These are phyloP conservation scores for Eubucco bourcierii DNA, from an alignment of 2,113 vertebrate genomes.

Conservation along the genomic window DNA sequence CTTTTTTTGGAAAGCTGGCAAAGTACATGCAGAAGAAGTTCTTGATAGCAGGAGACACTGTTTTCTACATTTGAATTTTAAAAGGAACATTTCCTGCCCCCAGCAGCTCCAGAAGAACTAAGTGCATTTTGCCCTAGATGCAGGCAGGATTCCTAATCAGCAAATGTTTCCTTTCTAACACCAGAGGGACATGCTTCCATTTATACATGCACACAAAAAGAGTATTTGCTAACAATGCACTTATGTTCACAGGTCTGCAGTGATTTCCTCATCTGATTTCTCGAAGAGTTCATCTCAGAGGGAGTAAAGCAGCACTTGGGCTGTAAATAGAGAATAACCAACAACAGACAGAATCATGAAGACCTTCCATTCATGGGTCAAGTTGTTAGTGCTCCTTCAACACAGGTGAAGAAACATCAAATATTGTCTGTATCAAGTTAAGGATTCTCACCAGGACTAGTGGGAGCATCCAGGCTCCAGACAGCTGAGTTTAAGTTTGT, in stretches of 20 bases:
- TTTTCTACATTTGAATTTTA: not conserved
- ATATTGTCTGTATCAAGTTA: not conserved
- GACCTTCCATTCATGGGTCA: not conserved
- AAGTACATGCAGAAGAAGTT: not conserved
- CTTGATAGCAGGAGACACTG: not conserved
- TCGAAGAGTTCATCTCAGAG: not conserved
- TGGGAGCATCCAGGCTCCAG: not conserved
- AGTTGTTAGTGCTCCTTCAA: not conserved
- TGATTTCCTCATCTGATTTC: not conserved
- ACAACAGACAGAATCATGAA: not conserved
- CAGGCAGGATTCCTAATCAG: not conserved
- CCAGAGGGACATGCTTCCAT: not conserved
- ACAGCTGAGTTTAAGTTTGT: not conserved
- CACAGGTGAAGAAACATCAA: slow-evolving; percentile 20
- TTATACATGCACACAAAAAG: not conserved
- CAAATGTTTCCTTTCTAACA: not conserved
- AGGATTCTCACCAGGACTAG: not conserved
- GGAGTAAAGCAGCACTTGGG: not conserved
- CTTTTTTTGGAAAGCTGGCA: not conserved
- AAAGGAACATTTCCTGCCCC: not conserved
- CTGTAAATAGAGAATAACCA: not conserved
- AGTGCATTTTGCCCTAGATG: not conserved
- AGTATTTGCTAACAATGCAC: not conserved
- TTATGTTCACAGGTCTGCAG: not conserved
- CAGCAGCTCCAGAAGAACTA: not conserved